Base-by-base conservation (phyloP, 2,888 invertebrate species). In the Agrenia bidenticulata region DNA sequence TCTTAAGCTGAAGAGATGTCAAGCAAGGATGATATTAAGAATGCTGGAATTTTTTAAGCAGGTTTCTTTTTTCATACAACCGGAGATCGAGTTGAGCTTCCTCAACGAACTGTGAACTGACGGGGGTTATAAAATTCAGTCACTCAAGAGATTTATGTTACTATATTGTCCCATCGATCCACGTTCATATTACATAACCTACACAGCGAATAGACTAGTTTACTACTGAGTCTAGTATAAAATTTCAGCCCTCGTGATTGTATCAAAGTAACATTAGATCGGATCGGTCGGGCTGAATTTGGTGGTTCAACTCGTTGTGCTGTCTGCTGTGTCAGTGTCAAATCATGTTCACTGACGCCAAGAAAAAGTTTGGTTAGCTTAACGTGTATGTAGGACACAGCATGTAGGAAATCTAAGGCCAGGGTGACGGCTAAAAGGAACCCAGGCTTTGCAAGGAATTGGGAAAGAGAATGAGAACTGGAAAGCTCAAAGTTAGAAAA, bases 291-390 rank as follows among this genome's bases (percentile, higher is more conserved):
- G n/a, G 32, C 32, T 32, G 32, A 32, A n/a, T 32, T 4, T 32
- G 32, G 4, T 32, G 32, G 32, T 32, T 7, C 32, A 32, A 32
- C 32, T 11, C 32, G 5, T 23, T 51, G 5, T 32, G n/a, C 17
- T 51, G 24, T 53, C 24, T 13, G n/a, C 21, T 57, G 39, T 57
- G 56, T 57, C 56, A 57, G 56, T 57, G 56, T 57, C 56, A 57
- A 57, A 57, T 57, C 56, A 57, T 57, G 56, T 39, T 57, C 56
- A 57, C 56, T 57, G 56, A 57, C 56, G 56, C 56, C 56, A 39
- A 55, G 11, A 27, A 57, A 57, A 57, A 57, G 56, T 57, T 57
- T 57, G 41, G 56, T 57, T 57, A 57, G 56, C 39, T 57, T 57
- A 57, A 57, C 56, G 39, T 17, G 39, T 15, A 41, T 19, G n/a